Conservation (phyloP, 2,797 vertebrate genomes). For the Melanotaenia parkinsoni region DNA sequence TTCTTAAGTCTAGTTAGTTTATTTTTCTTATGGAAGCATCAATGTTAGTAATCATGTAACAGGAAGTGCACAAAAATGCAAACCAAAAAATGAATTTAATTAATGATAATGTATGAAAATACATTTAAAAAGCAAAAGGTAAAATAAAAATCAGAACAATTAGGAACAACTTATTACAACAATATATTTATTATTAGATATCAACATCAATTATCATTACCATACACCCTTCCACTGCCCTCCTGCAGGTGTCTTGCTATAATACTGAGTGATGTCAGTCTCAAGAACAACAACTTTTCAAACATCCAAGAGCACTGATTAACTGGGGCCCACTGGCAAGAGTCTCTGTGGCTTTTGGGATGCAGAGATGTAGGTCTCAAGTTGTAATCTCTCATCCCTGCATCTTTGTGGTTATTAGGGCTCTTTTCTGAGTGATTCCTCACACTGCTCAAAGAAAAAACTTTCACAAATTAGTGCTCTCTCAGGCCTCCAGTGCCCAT, state of each 20-base stretch:
- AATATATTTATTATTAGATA: background rate
- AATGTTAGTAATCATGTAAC: background rate
- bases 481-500: constrained; percentile 43
- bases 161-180: background rate
- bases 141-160: background rate
- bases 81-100: background rate
- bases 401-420: constrained; percentile 57
- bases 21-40: background rate
- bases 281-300: constrained; percentile 38
- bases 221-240: background rate
- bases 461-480: constrained; percentile 65
- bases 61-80: background rate
- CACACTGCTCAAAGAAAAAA: constrained; percentile 49
- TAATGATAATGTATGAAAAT: no score
- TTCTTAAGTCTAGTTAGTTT: background rate
- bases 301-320: constrained; percentile 33
- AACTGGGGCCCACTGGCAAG: constrained; percentile 37
- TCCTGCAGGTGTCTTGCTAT: constrained; percentile 26
- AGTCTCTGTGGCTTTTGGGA: constrained; percentile 37
- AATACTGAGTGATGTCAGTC: constrained; percentile 2
- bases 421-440: constrained; percentile 65
- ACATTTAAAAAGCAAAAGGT: background rate
- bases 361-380: constrained; percentile 53
- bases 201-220: background rate
- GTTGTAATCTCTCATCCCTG: constrained; percentile 37